These are phyloP conservation scores for Danionella dracula DNA, from an alignment of 2,797 vertebrate genomes.

Conservation along the genomic window DNA sequence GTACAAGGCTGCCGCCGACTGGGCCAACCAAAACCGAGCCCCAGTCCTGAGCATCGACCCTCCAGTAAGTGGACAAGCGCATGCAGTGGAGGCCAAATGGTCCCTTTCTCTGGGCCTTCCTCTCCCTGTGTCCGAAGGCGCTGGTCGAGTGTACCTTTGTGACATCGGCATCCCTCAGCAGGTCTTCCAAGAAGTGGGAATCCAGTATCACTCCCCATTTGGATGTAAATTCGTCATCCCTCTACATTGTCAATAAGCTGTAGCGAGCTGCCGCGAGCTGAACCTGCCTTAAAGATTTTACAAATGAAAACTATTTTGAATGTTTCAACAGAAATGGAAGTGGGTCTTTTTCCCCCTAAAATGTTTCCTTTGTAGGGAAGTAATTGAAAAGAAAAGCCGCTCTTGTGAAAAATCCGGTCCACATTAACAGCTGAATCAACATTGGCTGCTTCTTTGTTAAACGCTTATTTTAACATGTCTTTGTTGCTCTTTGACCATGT, in stretches of 20 bases:
- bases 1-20: constrained; percentile 91
- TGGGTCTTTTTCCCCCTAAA: not conserved
- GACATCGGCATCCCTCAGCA: constrained; percentile 93
- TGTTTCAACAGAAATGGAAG: constrained; percentile 17
- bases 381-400: not conserved
- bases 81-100: constrained; percentile 94
- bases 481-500: not conserved
- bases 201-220: constrained; percentile 94
- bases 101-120: constrained; percentile 91
- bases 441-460: not conserved
- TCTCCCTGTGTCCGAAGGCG: constrained; percentile 81
- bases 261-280: not conserved
- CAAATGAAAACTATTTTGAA: constrained; percentile 18
- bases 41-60: constrained; percentile 95
- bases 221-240: constrained; percentile 98
- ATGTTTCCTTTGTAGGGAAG: not conserved
- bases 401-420: constrained; percentile 1
- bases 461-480: not conserved
- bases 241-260: constrained; percentile 80
- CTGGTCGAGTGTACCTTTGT: constrained; percentile 88
- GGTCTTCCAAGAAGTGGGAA: constrained; percentile 93
- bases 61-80: constrained; percentile 79
- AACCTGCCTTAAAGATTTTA: constrained; percentile 51
- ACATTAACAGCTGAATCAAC: not conserved
- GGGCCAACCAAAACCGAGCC: constrained; percentile 94